These are phyloP conservation scores for Siniperca undulata DNA, from an alignment of 2,797 vertebrate genomes.

Conservation along the genomic window DNA sequence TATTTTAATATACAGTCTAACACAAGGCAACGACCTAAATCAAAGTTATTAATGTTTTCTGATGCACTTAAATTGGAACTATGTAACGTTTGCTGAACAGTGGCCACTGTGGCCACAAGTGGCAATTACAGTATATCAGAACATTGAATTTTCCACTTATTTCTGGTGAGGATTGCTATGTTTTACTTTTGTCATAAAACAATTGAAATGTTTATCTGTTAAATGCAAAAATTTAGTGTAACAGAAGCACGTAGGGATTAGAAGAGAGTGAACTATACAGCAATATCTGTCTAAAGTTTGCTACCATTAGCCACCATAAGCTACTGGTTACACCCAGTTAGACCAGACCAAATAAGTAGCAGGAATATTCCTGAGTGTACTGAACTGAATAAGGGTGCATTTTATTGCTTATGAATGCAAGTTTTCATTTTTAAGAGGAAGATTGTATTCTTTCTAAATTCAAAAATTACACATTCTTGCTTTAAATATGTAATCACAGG, in stretches of 20 bases:
- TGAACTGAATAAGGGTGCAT: no score
- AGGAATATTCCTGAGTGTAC: not conserved
- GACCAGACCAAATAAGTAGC: not conserved
- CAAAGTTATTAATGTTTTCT: not conserved
- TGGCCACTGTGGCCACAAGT: not conserved
- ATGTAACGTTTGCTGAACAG: not conserved
- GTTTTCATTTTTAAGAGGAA: not conserved
- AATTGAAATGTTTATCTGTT: conserved; percentile 2
- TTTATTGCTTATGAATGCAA: no score
- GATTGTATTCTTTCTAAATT: not conserved
- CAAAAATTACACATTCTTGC: not conserved
- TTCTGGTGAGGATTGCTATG: not conserved
- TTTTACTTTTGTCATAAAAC: not conserved
- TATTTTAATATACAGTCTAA: conserved; percentile 4
- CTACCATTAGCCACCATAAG: not conserved
- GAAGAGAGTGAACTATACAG: not conserved
- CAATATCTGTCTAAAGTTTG: not conserved
- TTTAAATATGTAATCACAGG: not conserved
- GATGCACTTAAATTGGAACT: not conserved
- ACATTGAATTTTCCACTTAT: not conserved
- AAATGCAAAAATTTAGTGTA: not conserved
- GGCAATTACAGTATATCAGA: not conserved
- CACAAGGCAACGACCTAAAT: not conserved
- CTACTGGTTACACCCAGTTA: not conserved
- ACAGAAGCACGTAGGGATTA: not conserved